Evolutionary conservation across 2,888 invertebrate genomes (phyloP).

Genomic region (Patella depressa): DNA sequence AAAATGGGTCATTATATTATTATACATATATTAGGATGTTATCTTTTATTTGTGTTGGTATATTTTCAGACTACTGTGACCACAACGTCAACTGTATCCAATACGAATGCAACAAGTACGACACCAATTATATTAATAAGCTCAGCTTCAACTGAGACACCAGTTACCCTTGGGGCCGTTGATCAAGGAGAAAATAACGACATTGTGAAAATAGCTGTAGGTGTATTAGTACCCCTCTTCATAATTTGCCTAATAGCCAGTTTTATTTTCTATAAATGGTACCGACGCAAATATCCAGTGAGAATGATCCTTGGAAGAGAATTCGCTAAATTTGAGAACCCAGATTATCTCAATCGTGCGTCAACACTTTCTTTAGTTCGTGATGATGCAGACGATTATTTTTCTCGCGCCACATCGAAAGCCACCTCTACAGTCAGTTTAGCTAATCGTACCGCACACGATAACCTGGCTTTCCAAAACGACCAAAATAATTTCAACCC

Average conservation of each 20-base stretch:
- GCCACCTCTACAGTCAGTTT: constrained; percentile 11
- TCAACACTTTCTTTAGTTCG: constrained; percentile 45
- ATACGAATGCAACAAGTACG: no score
- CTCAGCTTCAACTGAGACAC: no score
- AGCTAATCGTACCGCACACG: constrained; percentile 14
- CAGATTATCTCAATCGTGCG: constrained; percentile 43
- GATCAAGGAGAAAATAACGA: constrained; percentile 5
- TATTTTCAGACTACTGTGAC: not conserved
- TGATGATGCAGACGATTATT: constrained; percentile 36
- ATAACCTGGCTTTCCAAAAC: constrained; percentile 16
- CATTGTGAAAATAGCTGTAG: constrained; percentile 44
- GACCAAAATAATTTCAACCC: constrained; percentile 20
- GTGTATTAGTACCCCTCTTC: constrained; percentile 43
- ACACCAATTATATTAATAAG: no score
- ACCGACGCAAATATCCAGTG: constrained; percentile 59
- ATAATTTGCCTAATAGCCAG: constrained; percentile 31
- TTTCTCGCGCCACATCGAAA: constrained; percentile 23
- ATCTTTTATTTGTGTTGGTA: not conserved
- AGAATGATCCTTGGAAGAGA: constrained; percentile 60
- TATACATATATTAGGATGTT: no score
- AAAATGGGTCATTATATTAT: no score
- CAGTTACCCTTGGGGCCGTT: no score
- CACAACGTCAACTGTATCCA: not conserved
- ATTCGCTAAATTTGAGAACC: constrained; percentile 56
- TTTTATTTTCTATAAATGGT: constrained; percentile 49